These are phyloP conservation scores for Momotus momota DNA, from an alignment of 2,797 vertebrate genomes.

Conservation along the genomic window DNA sequence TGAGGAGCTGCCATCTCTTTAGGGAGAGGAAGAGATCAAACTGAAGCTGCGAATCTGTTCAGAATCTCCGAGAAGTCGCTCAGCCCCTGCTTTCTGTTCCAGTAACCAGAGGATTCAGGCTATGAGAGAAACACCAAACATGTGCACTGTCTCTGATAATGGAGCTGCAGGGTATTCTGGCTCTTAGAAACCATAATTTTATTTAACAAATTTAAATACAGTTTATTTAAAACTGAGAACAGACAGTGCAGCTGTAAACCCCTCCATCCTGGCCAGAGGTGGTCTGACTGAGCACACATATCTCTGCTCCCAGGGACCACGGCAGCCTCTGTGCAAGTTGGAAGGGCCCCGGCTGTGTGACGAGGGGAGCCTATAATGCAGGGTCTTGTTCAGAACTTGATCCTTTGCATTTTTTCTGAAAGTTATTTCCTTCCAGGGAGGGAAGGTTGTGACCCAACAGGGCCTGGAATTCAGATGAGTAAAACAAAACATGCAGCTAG, in stretches of 20 bases:
- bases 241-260: slow-evolving; percentile 52
- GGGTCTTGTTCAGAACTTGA: background rate
- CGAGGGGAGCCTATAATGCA: background rate
- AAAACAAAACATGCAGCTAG: slow-evolving; percentile 73
- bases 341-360: background rate
- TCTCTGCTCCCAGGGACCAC: background rate
- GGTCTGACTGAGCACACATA: background rate
- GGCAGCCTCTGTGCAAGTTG: background rate
- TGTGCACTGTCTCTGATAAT: background rate
- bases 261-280: background rate
- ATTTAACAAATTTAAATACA: slow-evolving; percentile 80
- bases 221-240: slow-evolving; percentile 78
- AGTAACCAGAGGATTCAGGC: background rate
- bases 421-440: slow-evolving; percentile 28
- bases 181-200: slow-evolving; percentile 80
- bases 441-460: slow-evolving; percentile 52
- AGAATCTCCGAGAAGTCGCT: background rate
- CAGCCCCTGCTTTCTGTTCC: background rate
- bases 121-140: background rate
- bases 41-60: background rate
- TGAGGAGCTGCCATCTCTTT: slow-evolving; percentile 25
- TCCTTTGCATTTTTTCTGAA: background rate
- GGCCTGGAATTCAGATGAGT: slow-evolving; percentile 41
- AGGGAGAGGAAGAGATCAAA: background rate
- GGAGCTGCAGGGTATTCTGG: slow-evolving; percentile 55